Evolutionary conservation across 2,888 invertebrate species (phyloP), one percentile per base, ranked within the genome.

Genomic region (Eupelmus urozonus): DNA sequence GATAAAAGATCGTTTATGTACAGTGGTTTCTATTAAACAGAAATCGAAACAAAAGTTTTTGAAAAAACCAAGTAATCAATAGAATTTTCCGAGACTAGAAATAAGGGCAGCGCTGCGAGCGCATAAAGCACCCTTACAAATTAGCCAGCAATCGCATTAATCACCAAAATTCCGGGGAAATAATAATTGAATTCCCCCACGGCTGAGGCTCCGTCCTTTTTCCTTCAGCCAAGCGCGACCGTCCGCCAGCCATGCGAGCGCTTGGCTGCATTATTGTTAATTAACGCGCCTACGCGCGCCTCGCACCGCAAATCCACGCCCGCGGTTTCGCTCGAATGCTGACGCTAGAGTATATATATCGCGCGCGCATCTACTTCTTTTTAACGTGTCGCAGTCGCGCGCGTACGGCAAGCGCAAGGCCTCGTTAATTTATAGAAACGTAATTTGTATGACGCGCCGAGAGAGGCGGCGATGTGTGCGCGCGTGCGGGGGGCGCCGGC

Each of bases 201-300:
- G n/a, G n/a, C n/a, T n/a, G n/a, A n/a, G n/a, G n/a, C 16, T 45
- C 16, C 13, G 13, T 45, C 9, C 45, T 7, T 45, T 16, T 45
- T 16, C 13, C 16, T 20, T 20, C 3, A 3, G 5, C 34, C 3
- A 34, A 34, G 34, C 34, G 34, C 34, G 34, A 34, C 34, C 29
- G 7, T 4, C 7, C 16, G 11, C 23, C 16, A 27, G 29, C 16
- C 23, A 51, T n/a, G n/a, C n/a, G n/a, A n/a, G n/a, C n/a, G n/a
- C n/a, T n/a, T n/a, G n/a, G n/a, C n/a, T n/a, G 45, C 51, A 51
- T 59, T 51, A 59, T 66, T 66, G 49, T 66, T 74, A 74, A 74
- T 74, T 66, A 74, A 74, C 25, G 59, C 34, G 18, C 20, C 27
- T n/a, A 29, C n/a, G 34, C 51, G 27, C n/a, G 34, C 51, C 13